phyloP scores from a whole-genome alignment of 2,797 vertebrate species.

The Leptatherina wallacei region DNA sequence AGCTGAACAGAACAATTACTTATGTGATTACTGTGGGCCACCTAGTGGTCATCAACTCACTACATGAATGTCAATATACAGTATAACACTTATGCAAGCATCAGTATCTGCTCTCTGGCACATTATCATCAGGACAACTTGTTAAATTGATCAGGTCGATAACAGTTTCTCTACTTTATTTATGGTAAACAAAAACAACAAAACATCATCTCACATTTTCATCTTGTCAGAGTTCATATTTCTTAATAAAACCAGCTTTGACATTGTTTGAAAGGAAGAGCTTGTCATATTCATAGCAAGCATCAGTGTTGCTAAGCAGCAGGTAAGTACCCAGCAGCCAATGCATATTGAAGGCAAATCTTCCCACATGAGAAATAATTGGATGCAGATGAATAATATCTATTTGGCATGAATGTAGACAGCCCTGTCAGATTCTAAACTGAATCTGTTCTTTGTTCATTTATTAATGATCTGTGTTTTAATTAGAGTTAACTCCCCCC shows the following conservation, averaged over 20 bases:
- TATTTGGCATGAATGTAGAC: constrained; percentile 48
- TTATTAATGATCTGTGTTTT: constrained; percentile 9
- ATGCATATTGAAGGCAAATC: constrained; percentile 32
- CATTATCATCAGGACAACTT: constrained; percentile 8
- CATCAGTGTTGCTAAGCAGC: constrained; percentile 77
- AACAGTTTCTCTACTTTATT: neutral
- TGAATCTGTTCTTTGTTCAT: constrained; percentile 25
- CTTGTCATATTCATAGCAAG: constrained; percentile 27
- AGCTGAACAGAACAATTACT: too few species aligned
- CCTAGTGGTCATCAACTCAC: too few species aligned
- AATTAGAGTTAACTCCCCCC: neutral
- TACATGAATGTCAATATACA: too few species aligned
- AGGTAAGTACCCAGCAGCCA: constrained; percentile 50
- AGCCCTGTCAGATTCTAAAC: constrained; percentile 31
- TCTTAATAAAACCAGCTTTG: constrained; percentile 46
- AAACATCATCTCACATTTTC: neutral
- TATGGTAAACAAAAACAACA: constrained; percentile 7
- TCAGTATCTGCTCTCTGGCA: neutral
- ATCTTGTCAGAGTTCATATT: constrained; percentile 18
- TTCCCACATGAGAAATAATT: constrained; percentile 65
- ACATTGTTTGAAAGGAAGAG: constrained; percentile 36
- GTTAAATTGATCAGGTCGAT: neutral
- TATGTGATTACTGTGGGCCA: too few species aligned
- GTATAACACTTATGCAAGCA: too few species aligned
- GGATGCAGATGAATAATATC: constrained; percentile 67